Evolutionary conservation across 2,113 vertebrate species (phyloP), one percentile per base, ranked within the genome.

Genomic region (Atlantisia rogersi): DNA sequence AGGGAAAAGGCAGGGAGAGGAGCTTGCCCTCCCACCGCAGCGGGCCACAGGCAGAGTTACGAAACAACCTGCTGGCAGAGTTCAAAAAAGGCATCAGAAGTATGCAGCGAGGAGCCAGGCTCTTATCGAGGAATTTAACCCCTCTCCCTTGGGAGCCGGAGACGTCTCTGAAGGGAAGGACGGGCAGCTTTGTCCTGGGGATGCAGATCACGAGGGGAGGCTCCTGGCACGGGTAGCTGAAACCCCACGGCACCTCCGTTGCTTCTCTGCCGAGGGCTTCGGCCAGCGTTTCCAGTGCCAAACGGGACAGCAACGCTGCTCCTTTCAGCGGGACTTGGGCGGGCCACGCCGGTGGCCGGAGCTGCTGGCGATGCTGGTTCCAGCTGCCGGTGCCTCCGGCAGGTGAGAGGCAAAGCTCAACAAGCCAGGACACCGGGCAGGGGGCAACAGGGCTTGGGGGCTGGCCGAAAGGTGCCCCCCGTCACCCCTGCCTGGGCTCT

Each of bases 21-120:
- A 89, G 69, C 55, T 67, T 22, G 92, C 15, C 65, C 62, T 84
- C 56, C 62, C 70, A 37, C 59, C 20, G 6, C 76, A 73, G 50
- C 26, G 9, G 71, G 83, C 76, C 92, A 69, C 35, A 37, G 81
- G 76, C 14, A 3, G 94, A 95, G 82, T 93, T 97, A 93, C 46
- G 39, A 95, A 94, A 95, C 89, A 92, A 82, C 83, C 84, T 87
- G 89, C 86, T 55, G n/a, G 70, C n/a, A 70, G 71, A 95, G 89
- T 91, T 94, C 24, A 48, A 83, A 15, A 86, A 53, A 95, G 83
- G 94, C 89, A 96, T 91, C 89, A 86, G 53, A 96, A 91, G 65
- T 81, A 95, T 91, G 96, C 91, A 58, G 91, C 10, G 4, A 59
- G 40, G 50, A 94, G 90, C 76, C 81, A n/a, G 86, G 82, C 40